These are phyloP conservation scores for Eptatretus atami DNA, from an alignment of 2,797 vertebrate genomes.

Conservation along the genomic window DNA sequence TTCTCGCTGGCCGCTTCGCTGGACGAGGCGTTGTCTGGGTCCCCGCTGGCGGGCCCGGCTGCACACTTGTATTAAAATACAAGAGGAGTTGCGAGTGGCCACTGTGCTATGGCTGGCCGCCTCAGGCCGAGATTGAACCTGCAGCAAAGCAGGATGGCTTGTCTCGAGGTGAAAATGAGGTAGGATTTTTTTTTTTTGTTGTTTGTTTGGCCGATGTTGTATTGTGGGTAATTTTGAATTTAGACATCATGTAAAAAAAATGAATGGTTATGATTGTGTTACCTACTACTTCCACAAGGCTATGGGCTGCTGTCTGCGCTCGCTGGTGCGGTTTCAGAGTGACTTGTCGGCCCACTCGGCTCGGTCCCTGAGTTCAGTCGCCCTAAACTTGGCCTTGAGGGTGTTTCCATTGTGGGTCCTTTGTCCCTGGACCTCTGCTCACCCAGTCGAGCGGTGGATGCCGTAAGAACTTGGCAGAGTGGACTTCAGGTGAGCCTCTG, in stretches of 20 bases:
- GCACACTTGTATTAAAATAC: neutral
- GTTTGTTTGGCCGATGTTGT: no score
- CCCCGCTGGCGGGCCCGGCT: neutral
- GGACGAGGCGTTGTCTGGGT: constrained; percentile 1
- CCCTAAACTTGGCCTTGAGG: constrained; percentile 2
- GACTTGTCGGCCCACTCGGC: neutral
- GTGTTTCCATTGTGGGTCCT: neutral
- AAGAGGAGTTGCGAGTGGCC: constrained; percentile 2
- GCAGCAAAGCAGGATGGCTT: no score
- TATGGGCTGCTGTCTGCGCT: constrained; percentile 3
- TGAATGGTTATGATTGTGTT: neutral
- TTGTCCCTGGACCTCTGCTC: no score
- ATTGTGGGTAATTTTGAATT: no score
- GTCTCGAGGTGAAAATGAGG: no score
- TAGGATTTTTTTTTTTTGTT: no score
- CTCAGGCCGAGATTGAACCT: neutral
- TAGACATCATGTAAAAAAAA: no score
- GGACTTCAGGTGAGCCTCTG: no score
- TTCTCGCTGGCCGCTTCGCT: constrained; percentile 3
- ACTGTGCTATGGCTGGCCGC: neutral
- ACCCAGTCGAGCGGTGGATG: no score
- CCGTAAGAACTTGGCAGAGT: no score
- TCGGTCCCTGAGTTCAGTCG: neutral
- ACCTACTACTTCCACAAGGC: neutral
- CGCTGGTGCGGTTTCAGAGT: constrained; percentile 2